Evolutionary conservation across 2,888 invertebrate species (phyloP).

Genomic region (Rambutsinella grinnellia): DNA sequence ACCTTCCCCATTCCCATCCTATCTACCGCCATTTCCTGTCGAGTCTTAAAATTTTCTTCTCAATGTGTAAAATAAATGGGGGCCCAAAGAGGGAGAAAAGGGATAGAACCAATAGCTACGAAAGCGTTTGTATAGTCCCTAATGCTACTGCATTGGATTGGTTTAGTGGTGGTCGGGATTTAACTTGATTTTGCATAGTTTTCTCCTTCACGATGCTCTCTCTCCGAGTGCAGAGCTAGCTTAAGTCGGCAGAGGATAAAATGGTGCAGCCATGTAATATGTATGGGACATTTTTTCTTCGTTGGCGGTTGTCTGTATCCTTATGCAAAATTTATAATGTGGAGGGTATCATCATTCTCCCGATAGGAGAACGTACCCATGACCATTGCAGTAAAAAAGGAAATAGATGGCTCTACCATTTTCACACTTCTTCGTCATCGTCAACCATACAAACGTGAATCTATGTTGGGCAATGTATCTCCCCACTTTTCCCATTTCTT

Average conservation of each 20-base stretch:
- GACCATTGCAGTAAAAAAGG: neutral
- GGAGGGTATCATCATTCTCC: neutral
- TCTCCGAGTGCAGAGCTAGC: too few species aligned
- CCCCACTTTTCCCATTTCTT: neutral
- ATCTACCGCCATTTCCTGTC: too few species aligned
- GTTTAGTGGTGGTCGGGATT: neutral
- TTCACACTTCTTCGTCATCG: too few species aligned
- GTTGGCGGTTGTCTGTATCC: neutral
- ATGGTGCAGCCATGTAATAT: too few species aligned
- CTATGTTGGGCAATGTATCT: neutral
- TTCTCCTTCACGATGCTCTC: too few species aligned
- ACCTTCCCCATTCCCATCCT: too few species aligned
- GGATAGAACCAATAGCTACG: neutral
- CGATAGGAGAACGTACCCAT: neutral
- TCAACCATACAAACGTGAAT: slow-evolving; percentile 1
- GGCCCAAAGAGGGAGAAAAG: neutral
- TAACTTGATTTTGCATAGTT: slow-evolving; percentile 4
- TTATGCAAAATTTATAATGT: too few species aligned
- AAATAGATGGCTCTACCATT: too few species aligned
- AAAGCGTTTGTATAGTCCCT: neutral
- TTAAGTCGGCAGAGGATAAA: too few species aligned
- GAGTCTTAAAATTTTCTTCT: too few species aligned
- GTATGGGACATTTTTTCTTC: neutral
- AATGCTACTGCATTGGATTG: neutral
- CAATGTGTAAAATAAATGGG: too few species aligned